These are phyloP conservation scores for Cataglyphis rosenhaueri DNA, from an alignment of 2,888 invertebrate species.

Conservation along the genomic window DNA sequence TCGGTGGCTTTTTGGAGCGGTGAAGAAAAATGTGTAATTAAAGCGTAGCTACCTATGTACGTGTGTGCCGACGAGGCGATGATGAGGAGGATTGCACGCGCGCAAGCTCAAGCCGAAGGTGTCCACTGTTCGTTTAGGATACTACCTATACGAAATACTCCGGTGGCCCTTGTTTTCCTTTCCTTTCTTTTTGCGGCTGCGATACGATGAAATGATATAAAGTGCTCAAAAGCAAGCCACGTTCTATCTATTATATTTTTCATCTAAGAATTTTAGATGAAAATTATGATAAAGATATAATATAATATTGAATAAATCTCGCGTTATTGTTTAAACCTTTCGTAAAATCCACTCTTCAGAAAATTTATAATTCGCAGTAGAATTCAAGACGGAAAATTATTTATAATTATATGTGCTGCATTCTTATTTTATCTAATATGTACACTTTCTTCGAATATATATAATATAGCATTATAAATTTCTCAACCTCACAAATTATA, in stretches of 20 bases:
- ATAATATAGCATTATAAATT: neutral
- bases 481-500: too few relatives aligned
- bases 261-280: neutral
- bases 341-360: neutral
- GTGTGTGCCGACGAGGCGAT: slow-evolving; percentile 18
- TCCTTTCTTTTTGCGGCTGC: neutral
- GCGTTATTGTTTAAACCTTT: neutral
- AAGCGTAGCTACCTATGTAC: slow-evolving; percentile 61
- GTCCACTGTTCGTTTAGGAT: neutral
- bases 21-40: slow-evolving; percentile 77
- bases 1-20: slow-evolving; percentile 82
- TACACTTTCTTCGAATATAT: neutral
- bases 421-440: neutral
- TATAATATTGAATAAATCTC: neutral
- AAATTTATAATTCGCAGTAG: neutral
- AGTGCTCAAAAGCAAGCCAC: neutral
- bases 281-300: neutral
- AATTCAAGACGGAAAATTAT: neutral
- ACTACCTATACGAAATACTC: neutral
- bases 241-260: neutral
- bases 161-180: neutral
- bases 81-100: slow-evolving; percentile 19
- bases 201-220: neutral
- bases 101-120: neutral
- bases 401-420: neutral